Conservation (phyloP, 2,797 vertebrate genomes). For the Darevskia mixta region DNA sequence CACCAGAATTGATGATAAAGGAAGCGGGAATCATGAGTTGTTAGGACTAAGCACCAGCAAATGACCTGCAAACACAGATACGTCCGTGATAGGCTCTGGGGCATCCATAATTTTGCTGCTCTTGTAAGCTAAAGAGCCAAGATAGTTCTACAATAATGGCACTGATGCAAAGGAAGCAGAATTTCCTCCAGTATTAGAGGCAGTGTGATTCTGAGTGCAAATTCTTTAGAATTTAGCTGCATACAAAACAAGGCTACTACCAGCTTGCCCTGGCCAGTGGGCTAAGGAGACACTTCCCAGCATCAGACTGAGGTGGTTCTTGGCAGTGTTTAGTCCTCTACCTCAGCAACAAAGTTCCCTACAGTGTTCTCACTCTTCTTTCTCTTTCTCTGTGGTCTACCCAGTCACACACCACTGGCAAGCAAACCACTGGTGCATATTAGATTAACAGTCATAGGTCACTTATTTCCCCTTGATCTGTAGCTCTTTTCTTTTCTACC, state of each 20-base stretch:
- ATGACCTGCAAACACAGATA: too few species aligned
- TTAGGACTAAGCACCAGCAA: too few species aligned
- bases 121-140: too few species aligned
- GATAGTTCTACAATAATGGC: too few species aligned
- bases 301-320: not conserved
- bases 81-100: too few species aligned
- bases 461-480: constrained; percentile 58
- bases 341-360: constrained; percentile 26
- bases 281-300: not conserved
- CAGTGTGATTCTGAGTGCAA: too few species aligned
- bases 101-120: too few species aligned
- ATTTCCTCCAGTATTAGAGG: too few species aligned
- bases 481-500: constrained; percentile 50
- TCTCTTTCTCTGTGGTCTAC: constrained; percentile 22
- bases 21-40: too few species aligned
- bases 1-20: too few species aligned
- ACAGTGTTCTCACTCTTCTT: constrained; percentile 45
- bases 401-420: constrained; percentile 28
- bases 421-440: constrained; percentile 19
- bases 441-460: constrained; percentile 54
- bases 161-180: too few species aligned
- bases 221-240: not conserved
- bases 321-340: constrained; percentile 4
- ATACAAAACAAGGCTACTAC: not conserved
- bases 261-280: not conserved